Percentiles rank a stretch among this genome's conserved stretches.
These are phyloP conservation scores for Hetaerina titia DNA, from an alignment of 2,888 invertebrate species.

Conservation along the genomic window DNA sequence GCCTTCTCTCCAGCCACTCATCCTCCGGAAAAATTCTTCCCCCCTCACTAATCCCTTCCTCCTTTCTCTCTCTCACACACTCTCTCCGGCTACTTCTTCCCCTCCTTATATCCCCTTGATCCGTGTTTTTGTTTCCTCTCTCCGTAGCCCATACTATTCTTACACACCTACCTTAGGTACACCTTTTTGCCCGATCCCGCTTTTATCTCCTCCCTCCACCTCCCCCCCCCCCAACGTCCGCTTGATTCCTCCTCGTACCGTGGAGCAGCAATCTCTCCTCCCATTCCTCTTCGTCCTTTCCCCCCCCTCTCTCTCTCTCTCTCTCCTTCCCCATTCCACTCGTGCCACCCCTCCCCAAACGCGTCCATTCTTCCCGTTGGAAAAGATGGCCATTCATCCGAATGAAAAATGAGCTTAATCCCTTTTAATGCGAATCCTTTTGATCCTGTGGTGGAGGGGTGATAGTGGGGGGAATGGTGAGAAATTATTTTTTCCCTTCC, in stretches of 20 bases:
- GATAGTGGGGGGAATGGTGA: not conserved
- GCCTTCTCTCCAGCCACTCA: too few relatives aligned
- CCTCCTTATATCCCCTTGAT: not conserved
- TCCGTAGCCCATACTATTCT: not conserved
- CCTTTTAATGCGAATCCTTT: constrained; percentile 27
- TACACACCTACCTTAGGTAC: not conserved
- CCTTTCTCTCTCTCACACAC: not conserved
- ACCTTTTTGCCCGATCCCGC: not conserved
- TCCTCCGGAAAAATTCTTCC: too few relatives aligned
- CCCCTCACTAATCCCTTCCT: not conserved
- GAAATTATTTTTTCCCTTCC: not conserved
- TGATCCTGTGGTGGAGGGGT: not conserved
- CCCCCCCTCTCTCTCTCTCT: not conserved
- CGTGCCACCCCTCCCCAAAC: not conserved
- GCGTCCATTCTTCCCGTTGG: not conserved
- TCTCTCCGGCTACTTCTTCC: not conserved
- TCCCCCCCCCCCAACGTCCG: not conserved
- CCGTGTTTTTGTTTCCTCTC: not conserved
- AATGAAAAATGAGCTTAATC: constrained; percentile 8
- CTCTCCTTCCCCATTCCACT: not conserved
- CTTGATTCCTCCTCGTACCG: not conserved
- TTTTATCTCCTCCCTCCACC: not conserved
- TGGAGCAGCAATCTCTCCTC: not conserved
- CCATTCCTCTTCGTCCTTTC: not conserved
- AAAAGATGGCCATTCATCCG: not conserved